Evolutionary conservation across 1,140 invertebrate species (phyloP).

Genomic region (Dreissena rostriformis): DNA sequence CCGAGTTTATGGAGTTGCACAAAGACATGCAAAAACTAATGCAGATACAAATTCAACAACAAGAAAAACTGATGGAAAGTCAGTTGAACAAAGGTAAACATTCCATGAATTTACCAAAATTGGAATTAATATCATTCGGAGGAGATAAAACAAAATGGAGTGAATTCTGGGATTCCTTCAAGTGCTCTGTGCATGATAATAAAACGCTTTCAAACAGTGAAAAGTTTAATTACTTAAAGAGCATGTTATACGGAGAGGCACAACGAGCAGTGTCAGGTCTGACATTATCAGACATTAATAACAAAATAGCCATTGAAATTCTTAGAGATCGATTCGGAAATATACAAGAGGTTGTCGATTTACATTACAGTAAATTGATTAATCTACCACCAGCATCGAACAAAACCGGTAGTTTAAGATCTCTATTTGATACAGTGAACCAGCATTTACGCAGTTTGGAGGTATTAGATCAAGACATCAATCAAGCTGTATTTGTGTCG

Average conservation of each 20-base stretch:
- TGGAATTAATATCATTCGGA: not conserved
- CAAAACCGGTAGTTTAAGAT: slow-evolving; percentile 9
- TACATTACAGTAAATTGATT: slow-evolving; percentile 8
- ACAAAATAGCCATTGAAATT: slow-evolving; percentile 4
- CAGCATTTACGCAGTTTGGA: slow-evolving; percentile 18
- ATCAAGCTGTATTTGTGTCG: slow-evolving; percentile 12
- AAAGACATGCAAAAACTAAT: not conserved
- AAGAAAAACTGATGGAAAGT: not conserved
- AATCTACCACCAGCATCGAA: slow-evolving; percentile 2
- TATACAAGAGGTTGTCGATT: not conserved
- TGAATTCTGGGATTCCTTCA: slow-evolving; percentile 18
- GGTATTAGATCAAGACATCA: slow-evolving; percentile 5
- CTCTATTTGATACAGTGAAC: slow-evolving; percentile 1
- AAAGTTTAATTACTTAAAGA: slow-evolving; percentile 11
- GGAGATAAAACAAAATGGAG: slow-evolving; percentile 10
- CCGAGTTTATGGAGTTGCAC: no score
- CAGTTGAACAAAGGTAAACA: slow-evolving; percentile 8
- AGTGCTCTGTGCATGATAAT: slow-evolving; percentile 10
- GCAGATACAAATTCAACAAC: slow-evolving; percentile 6
- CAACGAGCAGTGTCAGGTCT: not conserved
- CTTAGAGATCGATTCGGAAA: slow-evolving; percentile 7
- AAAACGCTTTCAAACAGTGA: slow-evolving; percentile 11
- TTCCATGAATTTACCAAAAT: slow-evolving; percentile 13
- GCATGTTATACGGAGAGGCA: slow-evolving; percentile 7
- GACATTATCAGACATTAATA: slow-evolving; percentile 11